Base-by-base conservation (phyloP, 2,113 vertebrate genomes). In the Chamaetylas fuelleborni region DNA sequence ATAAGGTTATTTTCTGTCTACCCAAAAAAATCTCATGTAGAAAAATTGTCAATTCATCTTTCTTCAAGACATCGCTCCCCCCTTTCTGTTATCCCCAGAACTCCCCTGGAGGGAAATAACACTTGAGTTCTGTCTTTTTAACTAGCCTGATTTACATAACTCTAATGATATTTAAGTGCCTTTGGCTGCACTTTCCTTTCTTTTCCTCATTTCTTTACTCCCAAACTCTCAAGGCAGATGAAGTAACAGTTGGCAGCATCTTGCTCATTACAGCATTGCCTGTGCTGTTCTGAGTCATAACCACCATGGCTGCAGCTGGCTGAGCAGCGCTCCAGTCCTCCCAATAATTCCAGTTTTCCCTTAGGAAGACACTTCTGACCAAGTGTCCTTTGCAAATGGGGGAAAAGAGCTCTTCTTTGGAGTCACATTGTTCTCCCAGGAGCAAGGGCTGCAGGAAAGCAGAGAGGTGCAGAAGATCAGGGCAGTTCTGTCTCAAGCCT, bases 111-210 rank as follows among this genome's bases (percentile, higher is more conserved):
- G 92, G 34, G 48, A 90, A 95, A 96, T 79, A 73, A 94, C 79
- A 92, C 94, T 96, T 96, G 82, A 79, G 82, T 93, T 90, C 92
- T 90, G 67, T 92, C 95, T 91, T 91, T 95, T 88, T 93, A 92
- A 91, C 81, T 91, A 38, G 20, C 70, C 62, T 92, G 87, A 97
- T 95, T 96, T 95, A 90, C 91, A 91, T 95, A 95, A 78, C 38
- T 93, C 66, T 76, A 85, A 82, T 85, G 83, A 77, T 93, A 82
- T 93, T 84, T 93, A 88, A 95, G 83, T 67, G 54, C 69, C 91
- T 95, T 96, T 94, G 79, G 57, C 95, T 89, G 88, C 61, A 81
- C n/a, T 82, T 78, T 45, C 64, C 80, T 86, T 94, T 71, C 74
- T 84, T 85, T 95, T 81, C 57, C 43, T 88, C 8, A 0, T 64